Conservation (phyloP, 2,797 vertebrate species). For the Lateolabrax maculatus region DNA sequence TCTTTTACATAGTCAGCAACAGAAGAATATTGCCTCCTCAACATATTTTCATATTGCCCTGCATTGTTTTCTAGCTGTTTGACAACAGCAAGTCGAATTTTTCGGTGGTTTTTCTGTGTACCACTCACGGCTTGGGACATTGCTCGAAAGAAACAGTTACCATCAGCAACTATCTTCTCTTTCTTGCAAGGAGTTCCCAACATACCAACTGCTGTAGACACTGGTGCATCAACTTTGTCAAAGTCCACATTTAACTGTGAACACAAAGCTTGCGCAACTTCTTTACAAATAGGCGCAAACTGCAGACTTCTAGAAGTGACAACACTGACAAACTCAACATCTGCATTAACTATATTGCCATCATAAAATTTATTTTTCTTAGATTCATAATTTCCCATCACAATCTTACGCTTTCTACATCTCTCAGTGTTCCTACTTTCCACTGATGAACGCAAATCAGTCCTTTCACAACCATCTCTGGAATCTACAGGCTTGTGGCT, state of each 20-base stretch:
- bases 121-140: conserved; percentile 1
- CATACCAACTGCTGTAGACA: too few relatives aligned
- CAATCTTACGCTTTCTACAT: neutral
- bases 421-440: too few relatives aligned
- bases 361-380: neutral
- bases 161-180: neutral
- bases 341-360: neutral
- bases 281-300: neutral
- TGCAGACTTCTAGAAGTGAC: accelerated
- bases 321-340: neutral
- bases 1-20: neutral
- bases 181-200: too few relatives aligned
- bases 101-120: neutral
- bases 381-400: too few relatives aligned
- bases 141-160: conserved; percentile 4
- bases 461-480: too few relatives aligned
- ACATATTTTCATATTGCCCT: neutral
- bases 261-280: neutral
- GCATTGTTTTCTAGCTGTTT: neutral
- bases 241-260: too few relatives aligned
- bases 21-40: neutral
- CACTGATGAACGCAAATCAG: too few relatives aligned
- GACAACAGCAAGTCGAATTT: neutral
- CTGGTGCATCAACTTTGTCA: too few relatives aligned
- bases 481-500: too few relatives aligned